Evolutionary conservation across 64 coral and sea anemone species (phyloP), one percentile per base, ranked within the genome.

Genomic region (Stichodactyla helianthus): DNA sequence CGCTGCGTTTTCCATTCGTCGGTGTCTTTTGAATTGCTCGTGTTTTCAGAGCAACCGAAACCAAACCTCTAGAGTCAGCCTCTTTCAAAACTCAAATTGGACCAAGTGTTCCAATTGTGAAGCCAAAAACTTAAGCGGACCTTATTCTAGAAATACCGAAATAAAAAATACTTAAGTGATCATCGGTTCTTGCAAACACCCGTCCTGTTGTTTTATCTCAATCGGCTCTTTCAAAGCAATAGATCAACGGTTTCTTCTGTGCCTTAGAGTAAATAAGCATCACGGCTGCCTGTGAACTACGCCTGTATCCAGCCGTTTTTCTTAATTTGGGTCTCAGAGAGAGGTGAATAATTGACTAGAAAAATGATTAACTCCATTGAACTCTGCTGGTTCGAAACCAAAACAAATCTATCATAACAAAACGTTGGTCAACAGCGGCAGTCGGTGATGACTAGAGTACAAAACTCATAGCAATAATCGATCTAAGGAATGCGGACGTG

Each of bases 261-360:
- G 68, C 25, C 68, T 26, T 74, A 74, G 68, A 2, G 17, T 74
- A 74, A 74, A 74, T 74, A 74, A 74, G 10, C 68, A 74, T 19
- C 25, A 28, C 68, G 68, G 68, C 68, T 74, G 10, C 68, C 26
- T 74, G 22, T 27, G 68, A 74, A 74, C 68, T 74, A 74, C 68
- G 68, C n/a, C 68, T 74, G 26, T 74, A 74, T 74, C 68, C 68
- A 74, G 26, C 68, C n/a, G 68, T 26, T 74, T 74, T 74, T 74
- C 25, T 74, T 74, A 74, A 74, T 74, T 74, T 74, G 68, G 11
- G 68, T 74, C 68, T 74, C 25, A 74, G 26, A 74, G 68, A 74
- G 68, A 74, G 68, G 68, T 74, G 68, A 74, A 74, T 74, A 31
- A 74, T 74, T 74, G 22, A 74, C 68, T 74, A 74, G 10, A 31